Base-by-base conservation (phyloP, 2,113 vertebrate species). In the Phocoena phocoena region DNA sequence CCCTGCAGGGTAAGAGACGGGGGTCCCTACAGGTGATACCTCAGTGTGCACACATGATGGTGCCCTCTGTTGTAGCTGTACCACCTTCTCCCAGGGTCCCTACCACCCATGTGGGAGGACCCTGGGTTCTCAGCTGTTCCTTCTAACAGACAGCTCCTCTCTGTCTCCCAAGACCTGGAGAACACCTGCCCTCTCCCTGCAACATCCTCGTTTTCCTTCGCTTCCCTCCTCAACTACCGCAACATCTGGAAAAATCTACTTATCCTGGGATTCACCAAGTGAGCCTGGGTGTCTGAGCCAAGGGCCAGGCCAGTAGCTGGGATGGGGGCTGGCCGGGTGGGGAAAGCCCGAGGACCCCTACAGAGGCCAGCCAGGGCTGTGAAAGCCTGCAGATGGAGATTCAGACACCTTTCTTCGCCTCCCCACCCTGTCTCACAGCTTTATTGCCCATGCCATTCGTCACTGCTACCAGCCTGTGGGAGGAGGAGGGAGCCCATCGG, bases 221-320 rank as follows among this genome's bases (percentile, higher is more conserved):
- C 98, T 0, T 98, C 99, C 89, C 99, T 99, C 77, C 98, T 99
- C 95, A 99, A 99, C 98, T 99, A 99, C 98, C 99, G 99, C 97
- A 99, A 99, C 98, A 99, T 99, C 98, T 99, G 99, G 99, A 99
- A 99, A 98, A 99, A 99, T 97, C 97, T 99, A 36, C 99, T 99
- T 94, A 99, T 99, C 97, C 99, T 99, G 36, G 99, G 99, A 96
- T 99, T 99, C 98, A 99, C 99, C 98, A 99, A 99, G 99, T 99
- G 98, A 99, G 99, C 98, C 96, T 68, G 93, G 38, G 95, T 96
- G 89, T 93, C 53, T 74, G 96, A 88, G 67, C 94, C 53, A 53
- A 91, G 88, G 93, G 91, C 92, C 73, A 95, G 96, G 86, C 92
- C 74, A 73, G 93, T 86, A 65, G 70, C 88, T 76, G 93, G 93